Base-by-base conservation (phyloP, 37 sponge, comb jelly and placozoan species). In the Chondrosia reniformis region DNA sequence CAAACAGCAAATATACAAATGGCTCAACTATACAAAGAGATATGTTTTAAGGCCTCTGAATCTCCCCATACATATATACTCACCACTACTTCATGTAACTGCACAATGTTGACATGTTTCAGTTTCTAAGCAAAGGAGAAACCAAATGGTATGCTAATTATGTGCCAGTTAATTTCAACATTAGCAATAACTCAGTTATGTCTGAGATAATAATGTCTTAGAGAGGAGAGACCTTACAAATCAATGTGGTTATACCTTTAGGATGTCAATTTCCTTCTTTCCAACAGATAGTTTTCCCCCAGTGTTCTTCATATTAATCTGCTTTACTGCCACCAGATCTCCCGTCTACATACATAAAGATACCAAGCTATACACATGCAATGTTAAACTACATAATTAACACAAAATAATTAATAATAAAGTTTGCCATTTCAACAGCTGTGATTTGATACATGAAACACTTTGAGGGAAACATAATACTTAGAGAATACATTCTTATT, bases 221-320 rank as follows among this genome's bases (percentile, higher is more conserved):
- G n/a, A n/a, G n/a, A n/a, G n/a, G n/a, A n/a, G n/a, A n/a, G n/a
- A n/a, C n/a, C n/a, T n/a, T n/a, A n/a, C n/a, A n/a, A 21, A 64
- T 33, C 66, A 64, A 19, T 64, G 66, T n/a, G 40, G 7, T 25
- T 30, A 38, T 74, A 92, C 93, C 84, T 88, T 93, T 39, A 93
- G 77, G n/a, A 93, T 93, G 49, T 78, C 45, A 63, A 93, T 93
- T 38, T 93, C 93, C 77, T 88, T 88, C 80, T 93, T 85, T 59
- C 84, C 75, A 19, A 84, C 83, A 36, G 93, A 83, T 19, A 88
- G 84, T 41, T 80, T 88, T 31, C 82, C 87, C 33, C 84, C 77
- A 36, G 81, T 83, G 40, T 49, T 76, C 87, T 86, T 86, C 38
- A 91, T 39, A 27, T 77, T 41, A 21, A 93, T 93, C 77, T 85